Conservation (phyloP, 30 jellyfish, hydroid and myxozoan species). For the Rhopilema esculentum region DNA sequence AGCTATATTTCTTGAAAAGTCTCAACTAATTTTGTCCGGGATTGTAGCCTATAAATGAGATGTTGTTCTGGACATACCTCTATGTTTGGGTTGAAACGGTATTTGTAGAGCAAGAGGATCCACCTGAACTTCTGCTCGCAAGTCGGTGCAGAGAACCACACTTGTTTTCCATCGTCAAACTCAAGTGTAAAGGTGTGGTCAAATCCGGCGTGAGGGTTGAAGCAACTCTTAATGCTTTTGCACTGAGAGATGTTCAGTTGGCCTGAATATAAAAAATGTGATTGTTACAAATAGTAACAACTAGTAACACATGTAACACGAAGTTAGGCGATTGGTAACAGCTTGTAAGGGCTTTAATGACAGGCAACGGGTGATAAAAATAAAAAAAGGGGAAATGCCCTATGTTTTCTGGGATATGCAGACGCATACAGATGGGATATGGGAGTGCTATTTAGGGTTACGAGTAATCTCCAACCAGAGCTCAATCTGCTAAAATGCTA, state of each 20-base stretch:
- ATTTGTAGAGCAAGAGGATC: conserved; percentile 30
- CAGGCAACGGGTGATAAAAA: neutral
- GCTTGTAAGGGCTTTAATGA: neutral
- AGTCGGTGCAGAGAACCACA: conserved; percentile 56
- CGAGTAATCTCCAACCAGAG: too few species aligned
- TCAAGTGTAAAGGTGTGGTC: conserved; percentile 53
- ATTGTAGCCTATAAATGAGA: too few species aligned
- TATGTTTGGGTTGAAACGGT: conserved; percentile 42
- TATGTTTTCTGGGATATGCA: too few species aligned
- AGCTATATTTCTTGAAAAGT: too few species aligned
- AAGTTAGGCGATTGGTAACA: neutral
- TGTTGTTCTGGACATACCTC: too few species aligned
- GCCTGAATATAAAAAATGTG: conserved; percentile 27
- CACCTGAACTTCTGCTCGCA: conserved; percentile 65
- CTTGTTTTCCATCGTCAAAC: conserved; percentile 56
- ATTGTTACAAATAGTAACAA: neutral
- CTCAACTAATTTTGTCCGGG: too few species aligned
- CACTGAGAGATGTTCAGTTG: conserved; percentile 42
- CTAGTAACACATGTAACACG: neutral
- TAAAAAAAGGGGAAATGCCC: too few species aligned
- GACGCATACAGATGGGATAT: too few species aligned
- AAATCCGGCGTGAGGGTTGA: conserved; percentile 29
- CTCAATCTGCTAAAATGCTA: too few species aligned
- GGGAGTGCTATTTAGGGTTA: too few species aligned
- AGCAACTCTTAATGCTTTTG: conserved; percentile 49